phyloP scores from a whole-genome alignment of 2,113 vertebrate species.

The Drymodes brunneopygia region DNA sequence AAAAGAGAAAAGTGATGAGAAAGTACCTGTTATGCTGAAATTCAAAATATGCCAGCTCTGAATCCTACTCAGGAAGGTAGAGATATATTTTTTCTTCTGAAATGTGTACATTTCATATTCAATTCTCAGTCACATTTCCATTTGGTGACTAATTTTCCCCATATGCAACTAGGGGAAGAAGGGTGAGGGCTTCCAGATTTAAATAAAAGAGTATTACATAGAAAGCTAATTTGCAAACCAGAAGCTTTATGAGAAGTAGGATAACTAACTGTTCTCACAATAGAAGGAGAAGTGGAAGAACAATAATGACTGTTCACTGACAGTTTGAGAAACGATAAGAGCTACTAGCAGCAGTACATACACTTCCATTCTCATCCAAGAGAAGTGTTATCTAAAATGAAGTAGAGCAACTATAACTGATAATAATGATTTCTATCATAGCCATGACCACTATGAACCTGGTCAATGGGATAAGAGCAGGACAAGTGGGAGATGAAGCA shows the following conservation, averaged over 20 bases:
- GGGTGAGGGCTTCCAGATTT: slow-evolving; percentile 4
- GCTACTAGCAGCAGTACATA: background rate
- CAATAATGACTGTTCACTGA: slow-evolving; percentile 30
- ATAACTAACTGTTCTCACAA: slow-evolving; percentile 46
- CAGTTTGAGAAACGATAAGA: slow-evolving; percentile 23
- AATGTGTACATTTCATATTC: background rate
- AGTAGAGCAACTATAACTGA: background rate
- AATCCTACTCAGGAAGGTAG: background rate
- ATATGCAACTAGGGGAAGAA: background rate
- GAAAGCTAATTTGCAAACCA: slow-evolving; percentile 29
- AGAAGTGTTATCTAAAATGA: background rate
- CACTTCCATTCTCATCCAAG: background rate
- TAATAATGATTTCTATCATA: slow-evolving; percentile 8
- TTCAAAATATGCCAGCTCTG: background rate
- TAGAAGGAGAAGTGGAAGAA: slow-evolving; percentile 40
- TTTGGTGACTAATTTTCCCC: background rate
- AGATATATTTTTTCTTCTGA: background rate
- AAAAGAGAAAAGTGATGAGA: background rate
- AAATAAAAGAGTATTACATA: background rate
- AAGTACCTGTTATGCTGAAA: background rate
- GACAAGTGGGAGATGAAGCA: slow-evolving; percentile 21
- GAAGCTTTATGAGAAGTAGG: slow-evolving; percentile 32
- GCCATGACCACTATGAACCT: background rate
- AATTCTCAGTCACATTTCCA: background rate
- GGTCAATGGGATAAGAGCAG: slow-evolving; percentile 26